A percentile compares a stretch with the other conserved stretches of the same genome.
These are phyloP conservation scores for Chrysodeixis includens DNA, from an alignment of 2,888 invertebrate genomes.

Conservation along the genomic window DNA sequence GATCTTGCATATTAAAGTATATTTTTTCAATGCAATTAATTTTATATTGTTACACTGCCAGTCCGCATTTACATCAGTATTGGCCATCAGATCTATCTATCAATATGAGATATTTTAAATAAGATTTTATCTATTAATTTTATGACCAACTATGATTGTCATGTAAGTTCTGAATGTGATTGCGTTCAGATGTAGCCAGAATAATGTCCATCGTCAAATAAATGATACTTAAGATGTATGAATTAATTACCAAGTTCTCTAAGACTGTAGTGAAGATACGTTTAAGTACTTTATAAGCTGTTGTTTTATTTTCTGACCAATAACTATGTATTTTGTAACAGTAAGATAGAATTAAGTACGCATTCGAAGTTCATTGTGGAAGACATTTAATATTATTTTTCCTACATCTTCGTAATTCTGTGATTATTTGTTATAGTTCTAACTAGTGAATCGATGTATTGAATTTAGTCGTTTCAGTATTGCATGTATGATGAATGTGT, in stretches of 20 bases:
- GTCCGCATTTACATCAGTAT: conserved; percentile 77
- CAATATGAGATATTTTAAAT: conserved; percentile 52
- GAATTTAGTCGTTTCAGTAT: conserved; percentile 81
- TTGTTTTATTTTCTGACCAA: conserved; percentile 87
- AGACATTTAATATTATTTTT: conserved; percentile 79
- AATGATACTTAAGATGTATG: conserved; percentile 61
- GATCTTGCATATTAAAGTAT: conserved; percentile 75
- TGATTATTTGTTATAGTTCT: conserved; percentile 86
- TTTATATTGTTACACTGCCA: conserved; percentile 75
- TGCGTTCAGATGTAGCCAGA: conserved; percentile 56
- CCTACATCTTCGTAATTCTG: conserved; percentile 85
- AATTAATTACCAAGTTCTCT: conserved; percentile 69
- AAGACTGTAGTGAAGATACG: conserved; percentile 80
- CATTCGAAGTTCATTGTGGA: conserved; percentile 80
- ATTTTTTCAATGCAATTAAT: conserved; percentile 72
- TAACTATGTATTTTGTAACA: conserved; percentile 79
- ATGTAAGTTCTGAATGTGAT: conserved; percentile 47
- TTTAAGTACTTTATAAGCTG: conserved; percentile 74
- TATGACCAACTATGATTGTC: conserved; percentile 48
- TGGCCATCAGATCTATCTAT: conserved; percentile 58
- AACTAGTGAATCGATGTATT: conserved; percentile 80
- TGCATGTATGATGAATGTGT: conserved; percentile 86
- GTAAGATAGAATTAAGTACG: conserved; percentile 81
- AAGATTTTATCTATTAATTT: conserved; percentile 47
- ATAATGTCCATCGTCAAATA: conserved; percentile 59